Percentiles rank a stretch among this genome's conserved stretches.
These are phyloP conservation scores for Aurelia sp. DNA, from an alignment of 30 jellyfish, hydroid and myxozoan species.

Conservation along the genomic window DNA sequence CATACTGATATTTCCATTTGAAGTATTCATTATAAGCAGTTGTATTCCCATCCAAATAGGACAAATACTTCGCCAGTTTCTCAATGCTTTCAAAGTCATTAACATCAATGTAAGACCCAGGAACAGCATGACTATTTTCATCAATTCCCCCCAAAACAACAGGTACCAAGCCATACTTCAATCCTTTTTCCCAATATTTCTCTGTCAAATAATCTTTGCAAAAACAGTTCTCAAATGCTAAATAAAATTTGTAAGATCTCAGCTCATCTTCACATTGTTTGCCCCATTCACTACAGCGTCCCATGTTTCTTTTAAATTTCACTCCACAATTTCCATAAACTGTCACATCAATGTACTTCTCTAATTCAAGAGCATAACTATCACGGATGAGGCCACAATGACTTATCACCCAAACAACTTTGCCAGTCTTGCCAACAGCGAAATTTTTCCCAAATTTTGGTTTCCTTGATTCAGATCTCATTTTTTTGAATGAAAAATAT, in stretches of 20 bases:
- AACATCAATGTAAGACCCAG: constrained; percentile 91
- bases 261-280: constrained; percentile 73
- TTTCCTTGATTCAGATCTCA: background rate
- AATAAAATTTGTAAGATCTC: constrained; percentile 76
- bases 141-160: constrained; percentile 87
- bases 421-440: constrained; percentile 81
- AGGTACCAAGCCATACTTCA: constrained; percentile 89
- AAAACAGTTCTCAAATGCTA: constrained; percentile 92
- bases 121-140: constrained; percentile 53
- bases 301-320: constrained; percentile 71
- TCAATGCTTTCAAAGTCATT: constrained; percentile 66
- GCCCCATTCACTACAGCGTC: constrained; percentile 81
- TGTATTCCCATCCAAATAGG: constrained; percentile 76
- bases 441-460: constrained; percentile 47
- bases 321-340: constrained; percentile 93
- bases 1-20: constrained; percentile 81
- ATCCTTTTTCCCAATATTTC: constrained; percentile 89
- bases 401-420: constrained; percentile 90
- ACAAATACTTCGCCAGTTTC: constrained; percentile 75
- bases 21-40: constrained; percentile 90
- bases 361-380: constrained; percentile 85
- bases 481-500: constrained; percentile 61
- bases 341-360: constrained; percentile 77
- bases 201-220: constrained; percentile 98
- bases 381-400: constrained; percentile 95